Base-by-base conservation (phyloP, 1,140 invertebrate genomes). In the Conopomorpha cramerella region DNA sequence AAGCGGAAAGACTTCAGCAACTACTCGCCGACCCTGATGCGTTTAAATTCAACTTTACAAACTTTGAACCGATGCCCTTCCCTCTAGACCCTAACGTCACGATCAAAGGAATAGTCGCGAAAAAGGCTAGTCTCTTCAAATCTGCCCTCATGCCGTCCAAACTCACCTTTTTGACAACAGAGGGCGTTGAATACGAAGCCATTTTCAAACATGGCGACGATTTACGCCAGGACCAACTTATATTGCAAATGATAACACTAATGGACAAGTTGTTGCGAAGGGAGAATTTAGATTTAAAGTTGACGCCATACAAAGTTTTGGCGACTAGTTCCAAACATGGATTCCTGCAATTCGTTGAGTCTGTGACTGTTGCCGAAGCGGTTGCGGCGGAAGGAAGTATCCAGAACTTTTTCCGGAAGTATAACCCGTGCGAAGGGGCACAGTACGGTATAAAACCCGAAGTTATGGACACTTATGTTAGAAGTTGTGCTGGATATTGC, bases 131-230 rank as follows among this genome's bases (percentile, higher is more conserved):
- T 31, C 79, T 99, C 0, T 99, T 99, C 68, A 99, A 99, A 73
- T 98, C 95, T 17, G 93, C 94, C 2, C 78, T 98, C 27, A 99
- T 98, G 95, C 97, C 97, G n/a, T 93, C 93, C 23, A 90, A 92
- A 62, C 81, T 99, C 13, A 93, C 93, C 2, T 99, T 99, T 67
- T 78, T 89, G 11, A 96, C 93, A 0, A 84, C 81, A 0, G 83
- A 87, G 32, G 87, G 88, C 18, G 79, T 76, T n/a, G 92, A 96
- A 62, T 99, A 98, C 77, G 89, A 94, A 10, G 92, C 95, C 0
- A 99, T 99, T 45, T 99, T 99, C 71, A 99, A 99, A 80, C 86
- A 96, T 57, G 98, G 98, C 1, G 98, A 99, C 77, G 97, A 99
- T 78, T 71, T 99, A n/a, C 73, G 96, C 15, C 98, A 99, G 76